Base-by-base conservation (phyloP, 2,113 vertebrate species). In the Etheostoma cragini region DNA sequence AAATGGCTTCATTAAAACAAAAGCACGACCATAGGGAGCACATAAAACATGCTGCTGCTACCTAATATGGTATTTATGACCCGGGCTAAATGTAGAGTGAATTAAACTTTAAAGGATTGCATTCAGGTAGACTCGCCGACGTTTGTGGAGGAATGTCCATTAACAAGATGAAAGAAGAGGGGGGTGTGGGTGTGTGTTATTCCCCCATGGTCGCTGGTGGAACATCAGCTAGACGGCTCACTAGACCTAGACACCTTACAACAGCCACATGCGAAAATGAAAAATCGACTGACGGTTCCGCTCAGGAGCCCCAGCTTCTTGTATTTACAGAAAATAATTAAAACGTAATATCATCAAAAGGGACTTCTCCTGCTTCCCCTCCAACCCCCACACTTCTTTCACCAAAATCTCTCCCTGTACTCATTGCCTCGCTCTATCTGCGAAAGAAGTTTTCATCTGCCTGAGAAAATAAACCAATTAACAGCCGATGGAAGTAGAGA, bases 1-100 rank as follows among this genome's bases (percentile, higher is more conserved):
- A 98, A 98, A 98, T 98, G 97, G 96, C 96, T 98, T 99, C 98
- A 98, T 99, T 99, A 98, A 99, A 99, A 98, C 97, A 97, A 98
- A 98, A 98, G 96, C 96, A 95, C 90, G 93, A 96, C 97, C 97
- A 95, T 93, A 94, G 97, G 97, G 97, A 99, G 94, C 95, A 89
- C 94, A 95, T 95, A 95, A 96, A 97, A 95, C 94, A 96, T 93
- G 97, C 95, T 93, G 95, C 95, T 94, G 96, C 96, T 96, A 97
- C 96, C 97, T 97, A 97, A 98, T 96, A 97, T 96, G 96, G 96
- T 99, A 97, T 98, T 99, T 98, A 98, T 98, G 97, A 97, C 96
- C 95, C 74, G 61, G 89, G 93, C 96, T 97, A 98, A 99, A 99
- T 98, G 97, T 97, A 98, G 96, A 97, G 95, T 97, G 96, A 98